Evolutionary conservation across 2,888 invertebrate species (phyloP), one percentile per base, ranked within the genome.

Genomic region (Himalopsyche tibetana): DNA sequence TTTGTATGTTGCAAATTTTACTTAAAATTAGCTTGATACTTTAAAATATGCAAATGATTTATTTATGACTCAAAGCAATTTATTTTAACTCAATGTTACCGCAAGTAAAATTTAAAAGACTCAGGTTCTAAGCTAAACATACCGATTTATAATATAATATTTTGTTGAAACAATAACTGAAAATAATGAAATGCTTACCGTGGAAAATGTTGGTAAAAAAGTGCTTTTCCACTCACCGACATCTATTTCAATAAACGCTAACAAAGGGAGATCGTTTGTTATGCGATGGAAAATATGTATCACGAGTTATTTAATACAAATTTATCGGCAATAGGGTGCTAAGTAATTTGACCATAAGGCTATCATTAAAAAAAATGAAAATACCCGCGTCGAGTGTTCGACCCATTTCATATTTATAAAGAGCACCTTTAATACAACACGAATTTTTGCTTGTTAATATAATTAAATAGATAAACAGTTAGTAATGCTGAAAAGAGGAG

Each of bases 361-460:
- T 63, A 28, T 63, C 63, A 63, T 63, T 19, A 63, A 63, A 28
- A 28, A 28, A 63, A 63, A 19, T 63, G 63, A 63, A 63, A 63
- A 63, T 56, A 56, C n/a, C n/a, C n/a, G 3, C 56, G 56, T 56
- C 56, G 56, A 56, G 56, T n/a, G 56, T 19, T 63, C 63, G 63
- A 28, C 63, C 63, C 63, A 63, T 63, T 63, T 63, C 63, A 63
- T 63, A 63, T 63, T 63, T 63, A 63, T 63, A 63, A 63, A 63
- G 63, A 63, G 28, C 28, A 63, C 63, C 63, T 63, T 63, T 63
- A 63, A 63, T 63, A 63, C 9, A 19, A 63, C 63, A 28, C 6
- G 63, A 63, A 63, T 63, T 63, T 63, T 63, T 63, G 63, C 63
- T 63, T 63, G 63, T 63, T 63, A 63, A 63, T 63, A 63, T 63